Conservation (phyloP, 2,888 invertebrate species). For the Protophormia terraenovae region DNA sequence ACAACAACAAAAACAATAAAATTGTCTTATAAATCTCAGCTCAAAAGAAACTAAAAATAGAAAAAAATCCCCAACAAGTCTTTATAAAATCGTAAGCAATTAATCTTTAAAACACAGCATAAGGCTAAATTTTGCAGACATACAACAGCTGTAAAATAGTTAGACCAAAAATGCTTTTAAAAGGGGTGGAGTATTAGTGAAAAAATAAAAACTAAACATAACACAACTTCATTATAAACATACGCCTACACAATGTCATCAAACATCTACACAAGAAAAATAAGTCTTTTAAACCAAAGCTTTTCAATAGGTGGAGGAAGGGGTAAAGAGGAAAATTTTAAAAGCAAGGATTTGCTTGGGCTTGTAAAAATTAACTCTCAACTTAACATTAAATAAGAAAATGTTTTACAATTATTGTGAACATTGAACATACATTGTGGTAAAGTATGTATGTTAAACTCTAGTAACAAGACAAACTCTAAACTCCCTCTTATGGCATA, state of each 20-base stretch:
- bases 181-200: slow-evolving; percentile 45
- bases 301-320: background rate
- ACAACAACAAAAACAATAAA: slow-evolving; percentile 22
- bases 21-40: slow-evolving; percentile 47
- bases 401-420: slow-evolving; percentile 46
- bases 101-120: slow-evolving; percentile 57
- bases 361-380: slow-evolving; percentile 29
- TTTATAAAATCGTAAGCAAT: slow-evolving; percentile 65
- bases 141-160: background rate
- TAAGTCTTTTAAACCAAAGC: background rate
- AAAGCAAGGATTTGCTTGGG: background rate
- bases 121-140: slow-evolving; percentile 10
- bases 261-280: slow-evolving; percentile 10
- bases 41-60: background rate
- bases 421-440: slow-evolving; percentile 27
- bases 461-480: too few relatives aligned
- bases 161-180: slow-evolving; percentile 17
- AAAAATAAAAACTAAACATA: slow-evolving; percentile 34
- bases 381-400: slow-evolving; percentile 27
- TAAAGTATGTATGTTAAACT: background rate
- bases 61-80: slow-evolving; percentile 50
- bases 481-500: slow-evolving; percentile 49
- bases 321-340: background rate
- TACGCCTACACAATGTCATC: slow-evolving; percentile 65
- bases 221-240: slow-evolving; percentile 69